Evolutionary conservation across 2,797 vertebrate genomes (phyloP).

Genomic region (Microchirus variegatus): DNA sequence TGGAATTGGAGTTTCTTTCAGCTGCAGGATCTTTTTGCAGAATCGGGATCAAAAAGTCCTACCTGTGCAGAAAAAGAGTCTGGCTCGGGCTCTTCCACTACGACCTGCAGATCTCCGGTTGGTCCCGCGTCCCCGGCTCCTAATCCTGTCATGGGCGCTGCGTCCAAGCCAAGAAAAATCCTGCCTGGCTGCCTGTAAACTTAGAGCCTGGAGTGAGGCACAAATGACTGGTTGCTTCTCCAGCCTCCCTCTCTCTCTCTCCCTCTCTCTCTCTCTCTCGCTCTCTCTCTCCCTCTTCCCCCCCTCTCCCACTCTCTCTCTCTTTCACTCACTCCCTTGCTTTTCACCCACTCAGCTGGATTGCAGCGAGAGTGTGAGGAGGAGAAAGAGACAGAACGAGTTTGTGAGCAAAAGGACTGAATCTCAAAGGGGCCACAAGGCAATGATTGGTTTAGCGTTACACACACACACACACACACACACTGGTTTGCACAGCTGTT

Average conservation of each 20-base stretch:
- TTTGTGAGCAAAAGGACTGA: conserved; percentile 34
- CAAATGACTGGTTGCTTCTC: conserved; percentile 50
- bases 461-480: conserved; percentile 30
- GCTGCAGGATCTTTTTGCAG: conserved; percentile 4
- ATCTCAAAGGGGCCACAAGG: conserved; percentile 45
- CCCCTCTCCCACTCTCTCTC: conserved; percentile 3
- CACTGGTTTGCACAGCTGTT: conserved; percentile 17
- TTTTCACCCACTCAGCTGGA: conserved; percentile 63
- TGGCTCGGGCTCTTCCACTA: conserved; percentile 64
- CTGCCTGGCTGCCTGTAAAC: conserved; percentile 67
- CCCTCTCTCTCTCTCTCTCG: not conserved
- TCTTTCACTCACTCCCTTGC: conserved; percentile 16
- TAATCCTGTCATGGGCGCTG: conserved; percentile 80
- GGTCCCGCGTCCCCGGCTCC: conserved; percentile 76
- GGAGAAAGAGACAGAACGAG: conserved; percentile 29
- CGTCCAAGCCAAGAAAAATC: conserved; percentile 74
- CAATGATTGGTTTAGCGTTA: conserved; percentile 59
- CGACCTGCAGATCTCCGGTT: conserved; percentile 77
- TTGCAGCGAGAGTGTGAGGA: conserved; percentile 33
- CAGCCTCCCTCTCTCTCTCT: conserved; percentile 37
- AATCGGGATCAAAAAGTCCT: too few relatives aligned
- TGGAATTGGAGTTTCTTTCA: conserved; percentile 1
- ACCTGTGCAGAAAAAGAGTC: conserved; percentile 70
- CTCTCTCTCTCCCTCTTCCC: not conserved
- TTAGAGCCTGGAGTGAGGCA: conserved; percentile 62